Conservation (phyloP, 2,113 vertebrate species). For the Odontesthes bonariensis region DNA sequence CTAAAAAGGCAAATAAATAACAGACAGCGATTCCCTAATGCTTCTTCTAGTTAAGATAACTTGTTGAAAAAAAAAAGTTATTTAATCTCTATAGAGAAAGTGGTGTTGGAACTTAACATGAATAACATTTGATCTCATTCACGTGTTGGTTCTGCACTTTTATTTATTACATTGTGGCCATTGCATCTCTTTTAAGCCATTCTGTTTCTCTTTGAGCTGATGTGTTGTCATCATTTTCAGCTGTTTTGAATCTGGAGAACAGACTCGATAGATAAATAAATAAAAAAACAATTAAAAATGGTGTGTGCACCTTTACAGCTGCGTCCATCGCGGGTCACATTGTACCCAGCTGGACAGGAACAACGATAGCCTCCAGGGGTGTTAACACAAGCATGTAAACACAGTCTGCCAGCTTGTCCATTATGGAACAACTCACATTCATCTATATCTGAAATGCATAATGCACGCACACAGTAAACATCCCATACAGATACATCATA, state of each 20-base stretch:
- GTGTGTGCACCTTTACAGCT: conserved; percentile 84
- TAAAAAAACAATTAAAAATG: neutral
- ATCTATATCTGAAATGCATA: conserved; percentile 85
- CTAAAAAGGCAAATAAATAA: neutral
- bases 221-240: no score
- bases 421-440: conserved; percentile 90
- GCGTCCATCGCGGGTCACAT: conserved; percentile 80
- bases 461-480: conserved; percentile 25
- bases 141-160: no score
- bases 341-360: conserved; percentile 86
- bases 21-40: neutral
- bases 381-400: conserved; percentile 87
- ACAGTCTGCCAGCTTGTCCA: conserved; percentile 82
- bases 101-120: neutral
- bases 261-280: neutral
- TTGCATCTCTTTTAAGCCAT: no score
- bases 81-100: no score
- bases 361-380: conserved; percentile 89
- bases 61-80: no score
- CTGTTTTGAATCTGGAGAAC: neutral
- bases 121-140: neutral
- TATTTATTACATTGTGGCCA: no score
- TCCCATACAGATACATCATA: neutral
- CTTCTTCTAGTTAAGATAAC: no score
- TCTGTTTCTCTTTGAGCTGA: no score